Evolutionary conservation across 2,888 invertebrate genomes (phyloP).

Genomic region (Hirtodrosophila histrioides): DNA sequence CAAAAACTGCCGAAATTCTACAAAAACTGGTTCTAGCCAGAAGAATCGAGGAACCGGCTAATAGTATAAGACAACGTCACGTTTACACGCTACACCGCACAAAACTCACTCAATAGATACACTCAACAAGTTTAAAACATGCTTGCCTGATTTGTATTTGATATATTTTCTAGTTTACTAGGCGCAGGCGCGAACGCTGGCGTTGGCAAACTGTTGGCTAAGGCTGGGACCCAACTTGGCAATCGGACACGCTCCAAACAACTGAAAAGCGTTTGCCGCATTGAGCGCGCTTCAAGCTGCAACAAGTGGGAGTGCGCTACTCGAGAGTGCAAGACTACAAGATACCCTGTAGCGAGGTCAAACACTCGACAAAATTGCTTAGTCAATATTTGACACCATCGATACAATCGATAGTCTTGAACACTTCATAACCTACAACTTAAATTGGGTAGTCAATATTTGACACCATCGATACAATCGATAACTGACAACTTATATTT

Average conservation of each 20-base stretch:
- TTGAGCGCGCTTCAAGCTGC: conserved; percentile 23
- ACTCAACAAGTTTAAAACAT: conserved; percentile 7
- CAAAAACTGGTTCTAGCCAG: conserved; percentile 36
- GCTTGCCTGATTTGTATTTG: conserved; percentile 14
- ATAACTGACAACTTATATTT: too few relatives aligned
- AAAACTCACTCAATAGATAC: conserved; percentile 11
- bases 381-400: too few relatives aligned
- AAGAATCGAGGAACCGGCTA: conserved; percentile 13
- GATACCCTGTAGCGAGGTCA: conserved; percentile 21
- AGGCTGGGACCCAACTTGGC: conserved; percentile 7
- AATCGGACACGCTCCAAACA: conserved; percentile 43
- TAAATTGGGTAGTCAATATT: too few relatives aligned
- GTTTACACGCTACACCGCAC: conserved; percentile 6
- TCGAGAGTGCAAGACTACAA: not conserved
- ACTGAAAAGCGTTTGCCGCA: conserved; percentile 47
- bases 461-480: too few relatives aligned
- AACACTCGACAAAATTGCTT: too few relatives aligned
- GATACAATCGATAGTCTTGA: too few relatives aligned
- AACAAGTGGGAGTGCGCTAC: conserved; percentile 3
- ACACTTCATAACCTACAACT: too few relatives aligned
- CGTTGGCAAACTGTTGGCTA: not conserved
- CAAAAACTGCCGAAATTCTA: conserved; percentile 2
- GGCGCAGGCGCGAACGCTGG: conserved; percentile 15
- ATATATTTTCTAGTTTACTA: conserved; percentile 8
- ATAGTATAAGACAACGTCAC: conserved; percentile 10